Evolutionary conservation across 2,113 vertebrate species (phyloP), one percentile per base, ranked within the genome.

Genomic region (Casuarius casuarius): DNA sequence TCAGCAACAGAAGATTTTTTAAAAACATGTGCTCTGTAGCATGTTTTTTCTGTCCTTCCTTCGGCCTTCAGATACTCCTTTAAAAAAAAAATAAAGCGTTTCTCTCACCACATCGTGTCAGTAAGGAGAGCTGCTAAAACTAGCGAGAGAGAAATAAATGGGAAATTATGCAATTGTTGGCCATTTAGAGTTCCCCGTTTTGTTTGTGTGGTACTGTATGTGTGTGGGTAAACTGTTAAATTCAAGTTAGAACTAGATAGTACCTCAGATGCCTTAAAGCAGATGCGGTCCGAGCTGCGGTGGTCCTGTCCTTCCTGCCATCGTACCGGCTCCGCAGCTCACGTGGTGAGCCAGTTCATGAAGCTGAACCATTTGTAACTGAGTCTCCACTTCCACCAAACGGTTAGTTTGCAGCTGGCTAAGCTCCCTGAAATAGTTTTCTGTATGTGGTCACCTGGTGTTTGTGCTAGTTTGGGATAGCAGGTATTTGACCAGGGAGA

Each of bases 321-420:
- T 17, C 33, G 58, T 65, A 59, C 13, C 56, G 54, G 58, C 66
- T 59, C 58, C 46, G 62, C 51, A 65, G 48, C 5, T 5, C 1
- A 1, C 0, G 0, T 21, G 14, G 65, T 52, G 66, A 48, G 52
- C 26, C 61, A 49, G n/a, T 42, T 68, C 35, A 51, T 23, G 44
- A 35, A 31, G 28, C 46, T 48, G 56, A 65, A 59, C 33, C 6
- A 3, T 67, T 78, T 48, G 6, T 7, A 72, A 63, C 71, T 59
- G 38, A 42, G 46, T 44, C 22, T 4, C 8, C 8, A 5, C 21
- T 7, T 14, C 10, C 38, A 63, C 59, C 22, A 58, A 58, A 62
- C 40, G 19, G 66, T 23, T 33, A 25, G 7, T 95, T 82, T 78
- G 87, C 73, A 87, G 12, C 58, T 70, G 22, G 4, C 75, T 58